Conservation (phyloP, 2,888 invertebrate genomes). For the Protonemura montana region DNA sequence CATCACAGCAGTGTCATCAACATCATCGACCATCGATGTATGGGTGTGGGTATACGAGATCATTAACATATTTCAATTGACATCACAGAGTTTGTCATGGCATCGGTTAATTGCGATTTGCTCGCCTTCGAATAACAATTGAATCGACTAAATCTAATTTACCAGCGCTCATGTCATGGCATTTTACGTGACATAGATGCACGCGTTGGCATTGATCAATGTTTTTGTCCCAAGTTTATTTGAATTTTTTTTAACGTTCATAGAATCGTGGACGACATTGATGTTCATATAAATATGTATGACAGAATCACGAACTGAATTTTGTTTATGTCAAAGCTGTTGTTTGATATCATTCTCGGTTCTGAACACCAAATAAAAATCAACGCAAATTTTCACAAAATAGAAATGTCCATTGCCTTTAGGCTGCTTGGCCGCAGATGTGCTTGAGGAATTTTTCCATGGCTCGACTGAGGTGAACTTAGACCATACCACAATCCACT, state of each 20-base stretch:
- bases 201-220: neutral
- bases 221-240: neutral
- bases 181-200: neutral
- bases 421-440: too few species aligned
- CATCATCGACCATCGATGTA: neutral
- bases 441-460: too few species aligned
- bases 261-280: neutral
- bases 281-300: neutral
- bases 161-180: neutral
- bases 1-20: neutral
- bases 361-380: too few species aligned
- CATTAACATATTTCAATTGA: slow-evolving; percentile 12
- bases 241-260: neutral
- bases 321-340: too few species aligned
- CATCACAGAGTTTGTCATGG: neutral
- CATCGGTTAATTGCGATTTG: neutral
- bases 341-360: neutral
- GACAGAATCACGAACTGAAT: too few species aligned
- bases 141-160: neutral
- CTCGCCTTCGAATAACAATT: neutral
- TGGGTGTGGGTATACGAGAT: neutral
- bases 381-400: too few species aligned
- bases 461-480: too few species aligned
- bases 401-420: too few species aligned
- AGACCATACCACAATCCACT: neutral